phyloP scores from a whole-genome alignment of 2,888 invertebrate species.

The Cyclophora punctaria region DNA sequence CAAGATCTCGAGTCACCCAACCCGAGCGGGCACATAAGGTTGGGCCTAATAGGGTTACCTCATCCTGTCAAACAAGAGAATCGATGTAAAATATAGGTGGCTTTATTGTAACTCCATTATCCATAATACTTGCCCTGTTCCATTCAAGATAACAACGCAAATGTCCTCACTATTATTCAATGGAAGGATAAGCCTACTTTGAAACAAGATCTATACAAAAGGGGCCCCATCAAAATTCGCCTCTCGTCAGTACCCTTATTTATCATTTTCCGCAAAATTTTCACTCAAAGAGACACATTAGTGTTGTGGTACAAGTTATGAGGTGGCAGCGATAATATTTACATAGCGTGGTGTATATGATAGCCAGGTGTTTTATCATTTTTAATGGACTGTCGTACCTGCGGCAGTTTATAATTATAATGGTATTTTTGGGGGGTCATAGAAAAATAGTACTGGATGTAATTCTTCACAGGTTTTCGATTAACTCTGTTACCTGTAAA shows the following conservation, averaged over 20 bases:
- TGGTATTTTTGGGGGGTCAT: too few relatives aligned
- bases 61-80: not conserved
- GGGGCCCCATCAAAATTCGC: conserved; percentile 67
- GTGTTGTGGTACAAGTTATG: conserved; percentile 21
- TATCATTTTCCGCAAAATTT: conserved; percentile 68
- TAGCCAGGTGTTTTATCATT: too few relatives aligned
- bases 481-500: too few relatives aligned
- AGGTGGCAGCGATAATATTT: conserved; percentile 2
- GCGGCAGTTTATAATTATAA: too few relatives aligned
- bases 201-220: conserved; percentile 69
- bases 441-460: too few relatives aligned
- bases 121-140: conserved; percentile 27
- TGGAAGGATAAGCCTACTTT: conserved; percentile 59
- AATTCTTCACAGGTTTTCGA: too few relatives aligned
- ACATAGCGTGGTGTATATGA: too few relatives aligned
- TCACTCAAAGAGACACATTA: conserved; percentile 54
- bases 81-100: conserved; percentile 1
- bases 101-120: conserved; percentile 34
- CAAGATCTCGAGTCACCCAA: too few relatives aligned
- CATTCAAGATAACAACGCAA: conserved; percentile 31
- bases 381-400: too few relatives aligned
- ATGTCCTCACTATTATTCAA: conserved; percentile 54
- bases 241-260: conserved; percentile 54
- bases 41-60: not conserved
- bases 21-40: not conserved